Conservation (phyloP, 2,113 vertebrate genomes). For the Gallinago paraguaiae region DNA sequence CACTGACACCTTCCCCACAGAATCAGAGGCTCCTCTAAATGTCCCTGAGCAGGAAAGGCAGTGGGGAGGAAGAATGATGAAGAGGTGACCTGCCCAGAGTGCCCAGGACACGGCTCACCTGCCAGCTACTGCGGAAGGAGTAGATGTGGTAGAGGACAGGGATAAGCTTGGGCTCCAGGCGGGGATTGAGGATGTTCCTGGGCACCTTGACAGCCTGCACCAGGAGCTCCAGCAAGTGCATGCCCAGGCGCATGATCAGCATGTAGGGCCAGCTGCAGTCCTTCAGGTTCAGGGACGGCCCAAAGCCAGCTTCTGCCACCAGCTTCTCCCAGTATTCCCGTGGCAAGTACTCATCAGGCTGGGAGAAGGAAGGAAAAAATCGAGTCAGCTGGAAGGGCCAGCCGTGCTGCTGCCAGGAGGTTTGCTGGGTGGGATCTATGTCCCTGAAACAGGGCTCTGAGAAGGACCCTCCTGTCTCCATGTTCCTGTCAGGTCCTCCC, state of each 20-base stretch:
- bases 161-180: conserved; percentile 68
- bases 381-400: neutral
- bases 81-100: neutral
- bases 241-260: conserved; percentile 83
- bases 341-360: conserved; percentile 78
- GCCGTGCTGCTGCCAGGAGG: rapidly evolving
- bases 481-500: neutral
- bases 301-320: conserved; percentile 70
- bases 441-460: no score
- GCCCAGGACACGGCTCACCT: conserved; percentile 66
- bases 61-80: neutral
- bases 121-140: conserved; percentile 84
- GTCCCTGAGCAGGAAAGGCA: neutral
- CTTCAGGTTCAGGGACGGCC: conserved; percentile 68
- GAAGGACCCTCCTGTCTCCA: neutral
- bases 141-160: conserved; percentile 94
- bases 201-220: conserved; percentile 83
- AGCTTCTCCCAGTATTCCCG: conserved; percentile 85
- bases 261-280: conserved; percentile 78
- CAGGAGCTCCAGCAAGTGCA: conserved; percentile 86
- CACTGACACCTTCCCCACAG: neutral
- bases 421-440: neutral
- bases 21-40: neutral
- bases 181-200: conserved; percentile 67
- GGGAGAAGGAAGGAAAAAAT: neutral